Percentiles rank a stretch among this genome's conserved stretches.
Evolutionary conservation across 2,888 invertebrate species (phyloP).

Genomic region (Andricus quercusramuli): DNA sequence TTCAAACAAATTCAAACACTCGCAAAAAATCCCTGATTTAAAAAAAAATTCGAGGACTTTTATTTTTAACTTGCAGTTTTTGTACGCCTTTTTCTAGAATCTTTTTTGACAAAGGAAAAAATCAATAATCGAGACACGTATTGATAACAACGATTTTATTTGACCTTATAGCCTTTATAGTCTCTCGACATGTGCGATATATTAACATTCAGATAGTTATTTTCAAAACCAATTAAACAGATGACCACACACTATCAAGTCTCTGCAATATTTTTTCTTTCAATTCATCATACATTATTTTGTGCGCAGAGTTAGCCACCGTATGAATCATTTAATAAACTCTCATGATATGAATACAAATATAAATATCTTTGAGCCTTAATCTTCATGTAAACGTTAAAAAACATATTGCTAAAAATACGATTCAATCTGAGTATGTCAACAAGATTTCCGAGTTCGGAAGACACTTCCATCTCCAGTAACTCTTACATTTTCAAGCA

Average conservation of each 20-base stretch:
- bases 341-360: constrained; percentile 14
- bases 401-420: constrained; percentile 25
- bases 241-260: neutral
- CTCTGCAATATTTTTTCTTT: neutral
- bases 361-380: constrained; percentile 23
- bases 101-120: neutral
- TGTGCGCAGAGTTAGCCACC: constrained; percentile 1
- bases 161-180: constrained; percentile 2
- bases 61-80: neutral
- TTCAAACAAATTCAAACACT: too few species aligned
- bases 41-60: neutral
- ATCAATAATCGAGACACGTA: neutral
- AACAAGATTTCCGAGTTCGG: neutral
- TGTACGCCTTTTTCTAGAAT: neutral
- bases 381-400: constrained; percentile 15
- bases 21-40: too few species aligned
- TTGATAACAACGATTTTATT: constrained; percentile 36
- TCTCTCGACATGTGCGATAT: constrained; percentile 20
- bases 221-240: constrained; percentile 3
- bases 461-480: constrained; percentile 2
- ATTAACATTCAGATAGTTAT: constrained; percentile 15
- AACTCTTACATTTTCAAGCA: neutral
- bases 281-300: neutral
- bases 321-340: neutral
- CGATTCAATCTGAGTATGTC: constrained; percentile 9